A percentile compares a stretch with the other conserved stretches of the same genome.
These are phyloP conservation scores for Pteronura brasiliensis DNA, from an alignment of 2,113 vertebrate species.

Conservation along the genomic window DNA sequence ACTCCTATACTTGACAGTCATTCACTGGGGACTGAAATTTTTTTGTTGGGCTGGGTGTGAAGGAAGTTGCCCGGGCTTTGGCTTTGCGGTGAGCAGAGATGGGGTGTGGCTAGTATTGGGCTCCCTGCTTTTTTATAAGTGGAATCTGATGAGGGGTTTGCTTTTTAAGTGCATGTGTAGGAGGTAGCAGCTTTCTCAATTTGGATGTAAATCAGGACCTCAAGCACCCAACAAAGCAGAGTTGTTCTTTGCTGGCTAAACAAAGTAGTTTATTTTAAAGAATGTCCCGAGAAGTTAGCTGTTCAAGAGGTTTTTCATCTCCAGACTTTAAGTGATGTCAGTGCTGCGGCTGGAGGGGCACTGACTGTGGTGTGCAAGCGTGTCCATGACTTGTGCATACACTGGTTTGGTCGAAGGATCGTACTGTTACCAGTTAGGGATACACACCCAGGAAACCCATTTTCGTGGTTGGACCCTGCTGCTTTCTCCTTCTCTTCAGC, in stretches of 20 bases:
- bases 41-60: not conserved
- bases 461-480: not conserved
- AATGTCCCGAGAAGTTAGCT: not conserved
- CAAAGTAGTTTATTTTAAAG: not conserved
- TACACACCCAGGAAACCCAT: not conserved
- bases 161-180: not conserved
- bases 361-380: not conserved
- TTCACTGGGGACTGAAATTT: not conserved
- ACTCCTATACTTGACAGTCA: not conserved
- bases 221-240: not conserved
- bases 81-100: not conserved
- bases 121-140: not conserved
- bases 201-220: not conserved
- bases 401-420: not conserved
- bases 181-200: conserved; percentile 12
- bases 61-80: not conserved
- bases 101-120: not conserved
- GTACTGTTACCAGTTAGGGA: not conserved
- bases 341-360: not conserved
- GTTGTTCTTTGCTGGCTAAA: conserved; percentile 17
- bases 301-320: not conserved
- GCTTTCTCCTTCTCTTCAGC: not conserved
- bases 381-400: not conserved
- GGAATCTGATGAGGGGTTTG: conserved; percentile 28
- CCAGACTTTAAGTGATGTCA: not conserved